These are phyloP conservation scores for human DNA, from an alignment of 2,113 vertebrate species.

Conservation along the genomic window DNA sequence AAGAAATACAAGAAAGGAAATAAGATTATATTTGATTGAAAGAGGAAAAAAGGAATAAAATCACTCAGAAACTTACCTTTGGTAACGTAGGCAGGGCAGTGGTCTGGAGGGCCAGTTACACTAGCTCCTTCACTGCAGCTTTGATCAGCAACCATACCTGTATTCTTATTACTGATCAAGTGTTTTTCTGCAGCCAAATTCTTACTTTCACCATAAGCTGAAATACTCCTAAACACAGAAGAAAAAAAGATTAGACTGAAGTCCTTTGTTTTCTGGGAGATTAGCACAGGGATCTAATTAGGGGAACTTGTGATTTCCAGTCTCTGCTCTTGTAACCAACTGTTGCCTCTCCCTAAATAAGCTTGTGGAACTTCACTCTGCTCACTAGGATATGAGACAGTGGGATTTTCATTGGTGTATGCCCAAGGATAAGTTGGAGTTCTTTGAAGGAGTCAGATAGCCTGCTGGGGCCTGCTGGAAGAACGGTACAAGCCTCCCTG, in stretches of 20 bases:
- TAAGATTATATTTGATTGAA: neutral
- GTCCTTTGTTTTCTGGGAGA: neutral
- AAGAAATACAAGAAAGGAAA: conserved; percentile 21
- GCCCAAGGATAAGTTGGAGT: neutral
- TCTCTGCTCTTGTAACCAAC: neutral
- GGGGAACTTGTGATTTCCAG: neutral
- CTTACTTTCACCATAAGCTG: neutral
- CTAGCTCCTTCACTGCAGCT: neutral
- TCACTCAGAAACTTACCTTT: neutral
- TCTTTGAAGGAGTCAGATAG: neutral
- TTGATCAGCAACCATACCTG: neutral
- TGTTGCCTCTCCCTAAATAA: neutral
- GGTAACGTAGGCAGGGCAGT: rapidly evolving
- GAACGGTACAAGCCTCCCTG: neutral
- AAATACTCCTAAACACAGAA: neutral
- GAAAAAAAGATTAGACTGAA: neutral
- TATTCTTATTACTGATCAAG: neutral
- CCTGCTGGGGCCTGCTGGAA: neutral
- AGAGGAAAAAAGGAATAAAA: neutral
- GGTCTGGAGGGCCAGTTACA: neutral
- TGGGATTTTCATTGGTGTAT: neutral
- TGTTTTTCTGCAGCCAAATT: neutral
- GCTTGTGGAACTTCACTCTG: neutral
- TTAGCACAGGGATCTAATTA: neutral
- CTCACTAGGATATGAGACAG: neutral